Evolutionary conservation across 1,140 invertebrate species (phyloP).

Genomic region (Formica exsecta): DNA sequence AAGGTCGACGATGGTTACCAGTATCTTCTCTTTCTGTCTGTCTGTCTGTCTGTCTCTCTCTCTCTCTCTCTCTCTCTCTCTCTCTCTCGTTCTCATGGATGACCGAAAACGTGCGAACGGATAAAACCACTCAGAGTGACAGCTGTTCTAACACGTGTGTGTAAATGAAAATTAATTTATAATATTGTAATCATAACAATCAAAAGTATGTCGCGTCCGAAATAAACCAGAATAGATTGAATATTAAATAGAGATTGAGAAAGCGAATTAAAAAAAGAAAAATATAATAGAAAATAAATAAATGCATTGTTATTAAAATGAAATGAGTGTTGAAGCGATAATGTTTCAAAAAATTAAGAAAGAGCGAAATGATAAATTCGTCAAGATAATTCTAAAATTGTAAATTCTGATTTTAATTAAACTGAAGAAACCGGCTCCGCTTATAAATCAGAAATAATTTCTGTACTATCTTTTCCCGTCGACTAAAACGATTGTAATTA

Average conservation of each 20-base stretch:
- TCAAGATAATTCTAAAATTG: neutral
- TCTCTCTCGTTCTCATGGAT: constrained; percentile 12
- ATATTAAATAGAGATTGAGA: neutral
- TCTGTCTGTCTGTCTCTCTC: neutral
- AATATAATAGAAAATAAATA: neutral
- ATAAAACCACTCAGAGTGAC: constrained; percentile 4
- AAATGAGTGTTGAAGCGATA: neutral
- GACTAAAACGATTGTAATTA: constrained; percentile 12
- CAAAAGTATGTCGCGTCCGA: neutral
- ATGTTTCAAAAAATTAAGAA: constrained; percentile 6
- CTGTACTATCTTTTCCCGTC: neutral
- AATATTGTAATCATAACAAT: neutral
- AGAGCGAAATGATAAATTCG: neutral
- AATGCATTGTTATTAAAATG: neutral
- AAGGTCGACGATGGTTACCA: constrained; percentile 61
- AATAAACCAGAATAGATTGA: neutral
- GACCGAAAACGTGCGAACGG: constrained; percentile 12
- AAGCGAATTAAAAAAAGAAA: neutral
- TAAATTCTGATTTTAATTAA: neutral
- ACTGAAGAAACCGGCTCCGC: neutral
- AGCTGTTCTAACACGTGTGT: constrained; percentile 25
- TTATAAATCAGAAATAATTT: neutral
- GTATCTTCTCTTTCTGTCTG: neutral
- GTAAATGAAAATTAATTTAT: constrained; percentile 20
- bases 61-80: neutral